These are phyloP conservation scores for Pygoscelis antarcticus DNA, from an alignment of 2,113 vertebrate species.

Conservation along the genomic window DNA sequence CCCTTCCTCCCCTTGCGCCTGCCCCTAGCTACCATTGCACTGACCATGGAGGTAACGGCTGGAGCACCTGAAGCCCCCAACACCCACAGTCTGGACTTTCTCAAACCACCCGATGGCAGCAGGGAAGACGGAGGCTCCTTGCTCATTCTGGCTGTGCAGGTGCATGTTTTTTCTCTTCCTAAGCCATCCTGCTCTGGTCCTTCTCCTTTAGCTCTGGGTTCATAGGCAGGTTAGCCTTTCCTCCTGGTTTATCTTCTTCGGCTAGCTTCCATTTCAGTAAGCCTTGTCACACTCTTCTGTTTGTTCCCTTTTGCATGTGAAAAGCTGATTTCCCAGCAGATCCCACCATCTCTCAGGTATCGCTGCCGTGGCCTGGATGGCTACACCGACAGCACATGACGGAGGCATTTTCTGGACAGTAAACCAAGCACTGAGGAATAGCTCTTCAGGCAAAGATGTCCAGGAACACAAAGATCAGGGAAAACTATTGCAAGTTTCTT, in stretches of 20 bases:
- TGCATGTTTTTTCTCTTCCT: not conserved
- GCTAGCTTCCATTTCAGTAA: not conserved
- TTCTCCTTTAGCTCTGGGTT: not conserved
- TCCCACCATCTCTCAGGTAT: not conserved
- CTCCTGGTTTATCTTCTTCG: not conserved
- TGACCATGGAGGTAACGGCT: not conserved
- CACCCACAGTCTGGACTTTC: not conserved
- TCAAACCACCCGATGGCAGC: fast-evolving
- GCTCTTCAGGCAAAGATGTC: not conserved
- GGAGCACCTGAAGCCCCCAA: not conserved
- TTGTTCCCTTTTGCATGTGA: not conserved
- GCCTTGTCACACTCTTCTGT: not conserved
- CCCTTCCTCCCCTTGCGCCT: not conserved
- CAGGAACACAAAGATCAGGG: not conserved
- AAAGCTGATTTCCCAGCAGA: not conserved
- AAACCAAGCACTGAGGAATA: not conserved
- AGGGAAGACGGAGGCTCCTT: not conserved
- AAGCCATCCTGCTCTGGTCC: not conserved
- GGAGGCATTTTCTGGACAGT: not conserved
- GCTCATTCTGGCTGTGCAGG: not conserved
- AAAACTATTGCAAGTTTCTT: not conserved
- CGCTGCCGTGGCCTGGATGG: not conserved
- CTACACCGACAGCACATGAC: fast-evolving
- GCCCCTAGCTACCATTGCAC: not conserved
- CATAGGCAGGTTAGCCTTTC: not conserved